Evolutionary conservation across 2,888 invertebrate species (phyloP).

Genomic region (Leptarthrus brevirostris): DNA sequence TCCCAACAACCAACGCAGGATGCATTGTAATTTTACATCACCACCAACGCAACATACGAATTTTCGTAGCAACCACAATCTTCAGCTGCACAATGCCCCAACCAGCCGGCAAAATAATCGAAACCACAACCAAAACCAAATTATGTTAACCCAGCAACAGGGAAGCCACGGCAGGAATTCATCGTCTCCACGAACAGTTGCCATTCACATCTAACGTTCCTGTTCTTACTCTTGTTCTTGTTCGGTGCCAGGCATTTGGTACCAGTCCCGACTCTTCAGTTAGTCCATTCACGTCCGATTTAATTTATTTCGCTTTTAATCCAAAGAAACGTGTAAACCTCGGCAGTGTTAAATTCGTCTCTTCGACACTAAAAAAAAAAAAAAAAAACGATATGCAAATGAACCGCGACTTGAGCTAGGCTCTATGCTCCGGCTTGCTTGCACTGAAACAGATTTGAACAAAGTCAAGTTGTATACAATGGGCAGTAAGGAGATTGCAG

Average conservation of each 20-base stretch:
- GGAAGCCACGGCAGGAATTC: conserved; percentile 49
- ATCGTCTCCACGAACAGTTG: conserved; percentile 57
- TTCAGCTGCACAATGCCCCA: conserved; percentile 38
- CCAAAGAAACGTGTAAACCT: conserved; percentile 46
- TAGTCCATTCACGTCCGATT: conserved; percentile 52
- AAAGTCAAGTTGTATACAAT: neutral
- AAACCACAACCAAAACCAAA: conserved; percentile 42
- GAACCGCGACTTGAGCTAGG: conserved; percentile 20
- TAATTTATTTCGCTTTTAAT: conserved; percentile 49
- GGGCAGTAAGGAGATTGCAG: neutral
- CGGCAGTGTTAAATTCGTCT: conserved; percentile 25
- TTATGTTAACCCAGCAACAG: conserved; percentile 51
- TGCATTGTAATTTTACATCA: conserved; percentile 68
- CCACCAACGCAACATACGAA: conserved; percentile 84
- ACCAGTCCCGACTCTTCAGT: neutral
- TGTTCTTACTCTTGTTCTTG: neutral
- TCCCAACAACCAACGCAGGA: conserved; percentile 65
- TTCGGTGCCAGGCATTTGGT: no score
- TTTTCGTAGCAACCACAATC: conserved; percentile 69
- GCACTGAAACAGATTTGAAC: no score
- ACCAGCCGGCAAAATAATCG: conserved; percentile 36
- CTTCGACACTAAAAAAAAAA: conserved; percentile 30
- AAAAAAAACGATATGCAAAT: conserved; percentile 41
- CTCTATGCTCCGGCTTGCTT: neutral
- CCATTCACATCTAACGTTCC: conserved; percentile 57